Percentiles rank a stretch among this genome's conserved stretches.
phyloP scores from a whole-genome alignment of 2,888 invertebrate genomes.

The Brassicogethes aeneus region DNA sequence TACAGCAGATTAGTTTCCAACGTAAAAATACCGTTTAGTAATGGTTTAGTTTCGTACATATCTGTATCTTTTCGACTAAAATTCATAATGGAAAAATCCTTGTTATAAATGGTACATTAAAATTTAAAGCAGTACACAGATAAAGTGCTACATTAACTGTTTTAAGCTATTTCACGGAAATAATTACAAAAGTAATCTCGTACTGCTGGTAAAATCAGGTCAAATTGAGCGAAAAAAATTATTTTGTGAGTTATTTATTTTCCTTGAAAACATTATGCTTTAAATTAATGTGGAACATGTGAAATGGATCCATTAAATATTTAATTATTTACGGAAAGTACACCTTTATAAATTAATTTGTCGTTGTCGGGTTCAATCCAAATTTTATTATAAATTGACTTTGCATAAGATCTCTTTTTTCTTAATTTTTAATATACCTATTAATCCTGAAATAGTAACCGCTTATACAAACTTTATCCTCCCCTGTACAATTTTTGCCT shows the following conservation, averaged over 20 bases:
- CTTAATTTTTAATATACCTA: too few relatives aligned
- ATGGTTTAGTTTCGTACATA: not conserved
- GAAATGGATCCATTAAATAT: too few relatives aligned
- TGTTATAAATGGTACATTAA: constrained; percentile 18
- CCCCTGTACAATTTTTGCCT: too few relatives aligned
- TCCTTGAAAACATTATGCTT: too few relatives aligned
- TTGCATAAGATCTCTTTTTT: too few relatives aligned
- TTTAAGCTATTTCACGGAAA: constrained; percentile 23
- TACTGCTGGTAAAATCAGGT: constrained; percentile 19
- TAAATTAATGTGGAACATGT: too few relatives aligned
- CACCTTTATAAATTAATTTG: too few relatives aligned
- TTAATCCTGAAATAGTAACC: too few relatives aligned
- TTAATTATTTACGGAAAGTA: too few relatives aligned
- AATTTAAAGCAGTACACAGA: constrained; percentile 21
- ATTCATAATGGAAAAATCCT: not conserved
- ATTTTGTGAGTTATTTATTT: not conserved
- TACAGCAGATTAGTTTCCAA: not conserved
- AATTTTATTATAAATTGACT: too few relatives aligned
- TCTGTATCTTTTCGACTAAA: not conserved
- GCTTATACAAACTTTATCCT: too few relatives aligned
- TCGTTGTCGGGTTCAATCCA: too few relatives aligned
- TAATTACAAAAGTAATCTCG: constrained; percentile 23
- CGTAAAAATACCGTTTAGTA: not conserved
- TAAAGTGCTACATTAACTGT: constrained; percentile 23
- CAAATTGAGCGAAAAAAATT: constrained; percentile 17